Base-by-base conservation (phyloP, 2,113 vertebrate genomes). In the Microcebus lehilahytsara region DNA sequence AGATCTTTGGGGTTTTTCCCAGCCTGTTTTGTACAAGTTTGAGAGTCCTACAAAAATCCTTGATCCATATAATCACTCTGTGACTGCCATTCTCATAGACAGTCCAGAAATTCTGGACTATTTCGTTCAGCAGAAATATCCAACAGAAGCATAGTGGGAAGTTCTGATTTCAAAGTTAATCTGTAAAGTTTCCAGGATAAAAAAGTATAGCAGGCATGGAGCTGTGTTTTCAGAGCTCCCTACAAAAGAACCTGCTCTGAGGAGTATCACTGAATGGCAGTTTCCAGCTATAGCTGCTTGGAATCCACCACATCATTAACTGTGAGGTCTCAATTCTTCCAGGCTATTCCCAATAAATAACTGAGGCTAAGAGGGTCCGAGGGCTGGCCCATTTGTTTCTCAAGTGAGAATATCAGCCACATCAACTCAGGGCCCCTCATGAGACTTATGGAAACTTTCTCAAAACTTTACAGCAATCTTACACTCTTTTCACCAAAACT, bases 41-140 rank as follows among this genome's bases (percentile, higher is more conserved):
- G 58, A 74, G 1, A 92, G 30, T 40, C 25, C 34, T 69, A 34
- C n/a, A 88, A 71, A 13, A 22, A 85, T 46, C 53, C 46, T 75
- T 72, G 25, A 71, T n/a, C n/a, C 23, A 74, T 58, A 56, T 58
- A 75, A 93, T 93, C 19, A 10, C n/a, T 67, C 17, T 10, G 53
- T 34, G 6, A 34, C 51, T 89, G 23, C 30, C 77, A 22, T 80
- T 80, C 37, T 34, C 42, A 75, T 5, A 88, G 20, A 49, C 42
- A 66, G 17, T 17, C 25, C 20, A 87, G 25, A 96, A 71, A 62
- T 69, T 88, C 42, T 85, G 42, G 27, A 85, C 58, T 60, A 60
- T 90, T 53, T 23, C 53, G 90, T 60, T 23, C 67, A 71, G 37
- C 25, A 77, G 19, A 89, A 92, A 40, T 25, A 56, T 66, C 23